Conservation (phyloP, 2,888 invertebrate species). For the Orthosia cruda region DNA sequence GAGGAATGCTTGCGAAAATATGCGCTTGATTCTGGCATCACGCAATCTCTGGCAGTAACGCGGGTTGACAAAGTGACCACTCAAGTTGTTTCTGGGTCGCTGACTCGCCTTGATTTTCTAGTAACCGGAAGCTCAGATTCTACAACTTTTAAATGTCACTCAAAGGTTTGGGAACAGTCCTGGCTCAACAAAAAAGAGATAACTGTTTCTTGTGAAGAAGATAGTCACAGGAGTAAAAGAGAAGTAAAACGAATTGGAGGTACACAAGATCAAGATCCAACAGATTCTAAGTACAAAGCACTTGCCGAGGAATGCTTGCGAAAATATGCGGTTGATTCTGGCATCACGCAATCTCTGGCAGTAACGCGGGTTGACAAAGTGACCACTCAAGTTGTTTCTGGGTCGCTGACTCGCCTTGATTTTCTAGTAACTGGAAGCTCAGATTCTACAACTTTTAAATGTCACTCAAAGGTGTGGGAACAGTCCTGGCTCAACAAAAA, state of each 20-base stretch:
- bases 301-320: slow-evolving; percentile 43
- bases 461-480: slow-evolving; percentile 65
- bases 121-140: too few species aligned
- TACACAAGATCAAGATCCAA: not conserved
- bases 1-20: slow-evolving; percentile 62
- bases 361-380: slow-evolving; percentile 62
- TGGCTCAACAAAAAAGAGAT: too few species aligned
- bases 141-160: too few species aligned
- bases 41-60: slow-evolving; percentile 43
- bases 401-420: slow-evolving; percentile 58
- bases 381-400: slow-evolving; percentile 71
- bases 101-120: not conserved
- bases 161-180: too few species aligned
- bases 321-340: slow-evolving; percentile 26
- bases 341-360: slow-evolving; percentile 30
- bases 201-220: too few species aligned
- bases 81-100: slow-evolving; percentile 70
- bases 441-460: slow-evolving; percentile 19
- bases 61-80: slow-evolving; percentile 63
- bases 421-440: slow-evolving; percentile 50
- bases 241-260: accelerated
- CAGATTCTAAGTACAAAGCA: not conserved
- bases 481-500: slow-evolving; percentile 58
- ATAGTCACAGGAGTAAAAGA: not conserved
- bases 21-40: slow-evolving; percentile 18